These are phyloP conservation scores for Eurystomus glaucurus DNA, from an alignment of 2,797 vertebrate species.

Conservation along the genomic window DNA sequence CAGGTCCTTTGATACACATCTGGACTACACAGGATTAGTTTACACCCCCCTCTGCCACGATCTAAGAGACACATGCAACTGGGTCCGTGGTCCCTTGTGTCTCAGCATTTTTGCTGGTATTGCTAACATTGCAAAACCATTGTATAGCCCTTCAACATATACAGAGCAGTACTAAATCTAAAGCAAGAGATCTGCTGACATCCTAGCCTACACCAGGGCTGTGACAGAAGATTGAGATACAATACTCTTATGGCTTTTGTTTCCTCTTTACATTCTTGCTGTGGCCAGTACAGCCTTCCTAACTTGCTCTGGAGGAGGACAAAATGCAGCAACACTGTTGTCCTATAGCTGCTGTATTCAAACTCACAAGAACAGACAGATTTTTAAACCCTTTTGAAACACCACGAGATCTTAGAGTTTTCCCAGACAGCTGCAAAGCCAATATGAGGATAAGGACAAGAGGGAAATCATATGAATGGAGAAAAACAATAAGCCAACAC, in stretches of 20 bases:
- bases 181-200: not conserved
- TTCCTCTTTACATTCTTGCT: not conserved
- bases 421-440: not conserved
- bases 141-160: not conserved
- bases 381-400: not conserved
- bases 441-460: not conserved
- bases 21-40: not conserved
- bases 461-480: not conserved
- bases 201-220: not conserved
- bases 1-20: not conserved
- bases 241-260: not conserved
- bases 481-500: not conserved
- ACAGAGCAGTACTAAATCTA: not conserved
- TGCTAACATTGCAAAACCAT: not conserved
- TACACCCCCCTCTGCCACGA: not conserved
- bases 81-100: not conserved
- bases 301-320: not conserved
- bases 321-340: not conserved
- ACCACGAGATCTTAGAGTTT: not conserved
- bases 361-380: not conserved
- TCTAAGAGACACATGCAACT: not conserved
- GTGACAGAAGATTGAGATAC: not conserved
- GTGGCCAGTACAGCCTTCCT: not conserved
- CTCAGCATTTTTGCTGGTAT: not conserved
- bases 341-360: not conserved